Evolutionary conservation across 2,797 vertebrate genomes (phyloP).

Genomic region (Rhinatrema bivittatum): DNA sequence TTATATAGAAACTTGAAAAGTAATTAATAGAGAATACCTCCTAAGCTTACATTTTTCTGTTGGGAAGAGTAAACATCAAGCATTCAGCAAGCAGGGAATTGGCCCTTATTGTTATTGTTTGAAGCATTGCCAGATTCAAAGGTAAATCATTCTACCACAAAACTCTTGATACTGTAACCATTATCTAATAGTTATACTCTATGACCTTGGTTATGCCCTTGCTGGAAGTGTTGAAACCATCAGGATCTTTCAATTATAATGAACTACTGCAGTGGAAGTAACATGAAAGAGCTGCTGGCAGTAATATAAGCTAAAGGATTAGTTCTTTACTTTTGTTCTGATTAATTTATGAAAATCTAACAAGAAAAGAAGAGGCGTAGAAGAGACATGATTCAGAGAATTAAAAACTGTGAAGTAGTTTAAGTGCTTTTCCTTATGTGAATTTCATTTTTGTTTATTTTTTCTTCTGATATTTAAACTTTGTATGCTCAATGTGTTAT

Average conservation of each 20-base stretch:
- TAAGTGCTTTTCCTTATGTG: too few relatives aligned
- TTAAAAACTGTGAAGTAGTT: neutral
- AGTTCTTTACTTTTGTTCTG: constrained; percentile 14
- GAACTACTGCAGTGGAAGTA: constrained; percentile 8
- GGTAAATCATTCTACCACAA: neutral
- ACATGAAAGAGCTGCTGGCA: constrained; percentile 12
- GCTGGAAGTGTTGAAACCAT: constrained; percentile 17
- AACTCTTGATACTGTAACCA: constrained; percentile 3
- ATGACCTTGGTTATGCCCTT: constrained; percentile 7
- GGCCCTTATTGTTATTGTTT: neutral
- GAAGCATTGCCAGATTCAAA: neutral
- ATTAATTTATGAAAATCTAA: constrained; percentile 18
- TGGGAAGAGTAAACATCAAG: neutral
- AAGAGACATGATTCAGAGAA: neutral
- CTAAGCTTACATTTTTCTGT: neutral
- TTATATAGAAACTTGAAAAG: too few relatives aligned
- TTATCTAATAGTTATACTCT: constrained; percentile 3
- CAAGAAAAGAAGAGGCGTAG: constrained; percentile 2
- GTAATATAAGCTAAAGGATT: constrained; percentile 15
- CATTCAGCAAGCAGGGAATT: neutral
- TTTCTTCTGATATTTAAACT: too few relatives aligned
- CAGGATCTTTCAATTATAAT: constrained; percentile 3
- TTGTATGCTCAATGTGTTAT: too few relatives aligned
- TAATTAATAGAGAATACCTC: too few relatives aligned
- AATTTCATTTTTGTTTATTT: too few relatives aligned